A percentile compares a stretch with the other conserved stretches of the same genome.
These are phyloP conservation scores for Trissolcus brochymenae DNA, from an alignment of 2,888 invertebrate genomes.

Conservation along the genomic window DNA sequence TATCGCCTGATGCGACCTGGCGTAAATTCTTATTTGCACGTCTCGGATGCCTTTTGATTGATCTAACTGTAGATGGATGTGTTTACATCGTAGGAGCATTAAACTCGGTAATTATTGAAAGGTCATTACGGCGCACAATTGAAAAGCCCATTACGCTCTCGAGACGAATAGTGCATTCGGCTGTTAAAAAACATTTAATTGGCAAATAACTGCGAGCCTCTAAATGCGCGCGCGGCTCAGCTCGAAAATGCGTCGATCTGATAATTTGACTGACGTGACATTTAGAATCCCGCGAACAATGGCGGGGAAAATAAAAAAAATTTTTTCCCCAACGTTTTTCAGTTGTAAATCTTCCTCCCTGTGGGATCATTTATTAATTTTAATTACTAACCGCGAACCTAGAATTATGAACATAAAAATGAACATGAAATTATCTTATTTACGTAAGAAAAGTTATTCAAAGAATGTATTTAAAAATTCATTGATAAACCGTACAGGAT, in stretches of 20 bases:
- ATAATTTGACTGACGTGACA: constrained; percentile 50
- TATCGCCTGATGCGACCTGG: neutral
- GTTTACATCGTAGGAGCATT: constrained; percentile 42
- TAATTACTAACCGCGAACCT: constrained; percentile 15
- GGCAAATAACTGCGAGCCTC: constrained; percentile 27
- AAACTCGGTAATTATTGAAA: constrained; percentile 51
- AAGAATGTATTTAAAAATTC: too few relatives aligned
- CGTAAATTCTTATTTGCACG: constrained; percentile 24
- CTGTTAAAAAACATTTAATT: constrained; percentile 39
- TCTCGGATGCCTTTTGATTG: constrained; percentile 40
- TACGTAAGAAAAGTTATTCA: neutral
- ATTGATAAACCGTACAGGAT: too few relatives aligned
- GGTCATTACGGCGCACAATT: constrained; percentile 48
- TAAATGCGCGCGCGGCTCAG: constrained; percentile 3
- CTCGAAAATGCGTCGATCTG: constrained; percentile 41
- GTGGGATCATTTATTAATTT: constrained; percentile 27
- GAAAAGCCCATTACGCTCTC: constrained; percentile 39
- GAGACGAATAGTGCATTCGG: constrained; percentile 27
- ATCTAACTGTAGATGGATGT: constrained; percentile 45
- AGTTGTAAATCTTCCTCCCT: constrained; percentile 15
- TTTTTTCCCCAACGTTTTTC: constrained; percentile 10
- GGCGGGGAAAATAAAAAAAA: constrained; percentile 21
- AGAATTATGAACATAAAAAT: constrained; percentile 11
- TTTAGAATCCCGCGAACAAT: constrained; percentile 41
- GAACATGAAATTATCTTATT: constrained; percentile 16